Percentiles rank a stretch among this genome's conserved stretches.
Evolutionary conservation across 2,113 vertebrate genomes (phyloP).

Genomic region (human (Homo sapiens)): GRCh38 chr2:157852501-157853000

Average conservation of each 20-base stretch:
- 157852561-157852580: background rate
- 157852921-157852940: background rate
- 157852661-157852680: background rate
- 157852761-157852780: constrained; percentile 7
- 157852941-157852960: background rate
- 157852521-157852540: background rate
- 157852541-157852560: background rate
- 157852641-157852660: constrained; percentile 5
- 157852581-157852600: background rate
- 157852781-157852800: background rate
- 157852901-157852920: background rate
- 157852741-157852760: background rate
- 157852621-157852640: background rate
- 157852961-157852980: background rate
- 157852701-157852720: background rate
- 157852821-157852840: background rate
- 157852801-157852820: background rate
- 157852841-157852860: background rate
- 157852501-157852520: background rate
- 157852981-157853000: background rate
- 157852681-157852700: background rate
- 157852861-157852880: background rate
- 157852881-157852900: background rate
- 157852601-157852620: background rate
- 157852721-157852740: background rate